phyloP scores from a whole-genome alignment of 1,140 invertebrate genomes.

The Linepithema humile region DNA sequence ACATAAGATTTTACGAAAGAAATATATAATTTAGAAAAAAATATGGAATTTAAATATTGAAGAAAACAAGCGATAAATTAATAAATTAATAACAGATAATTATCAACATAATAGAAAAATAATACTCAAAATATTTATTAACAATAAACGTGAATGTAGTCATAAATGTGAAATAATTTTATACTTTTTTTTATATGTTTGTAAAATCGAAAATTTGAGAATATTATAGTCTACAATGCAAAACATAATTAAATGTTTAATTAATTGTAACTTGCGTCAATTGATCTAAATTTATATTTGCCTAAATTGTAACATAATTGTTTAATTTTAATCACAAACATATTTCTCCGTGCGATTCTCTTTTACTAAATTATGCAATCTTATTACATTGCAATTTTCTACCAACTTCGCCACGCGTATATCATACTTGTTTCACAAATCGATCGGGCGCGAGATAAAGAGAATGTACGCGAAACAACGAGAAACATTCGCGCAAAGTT shows the following conservation, averaged over 20 bases:
- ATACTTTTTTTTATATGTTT: too few species aligned
- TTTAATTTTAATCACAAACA: neutral
- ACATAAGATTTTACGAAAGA: neutral
- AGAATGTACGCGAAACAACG: slow-evolving; percentile 33
- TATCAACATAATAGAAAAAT: neutral
- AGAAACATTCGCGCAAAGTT: slow-evolving; percentile 12
- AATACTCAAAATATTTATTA: neutral
- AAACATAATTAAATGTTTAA: neutral
- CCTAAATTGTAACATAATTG: neutral
- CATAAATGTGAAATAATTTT: neutral
- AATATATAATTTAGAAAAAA: neutral
- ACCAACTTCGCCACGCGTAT: slow-evolving; percentile 8
- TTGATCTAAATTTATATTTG: too few species aligned
- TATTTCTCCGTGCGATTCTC: neutral
- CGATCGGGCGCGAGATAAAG: slow-evolving; percentile 31
- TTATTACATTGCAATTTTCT: slow-evolving; percentile 11
- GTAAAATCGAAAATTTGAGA: neutral
- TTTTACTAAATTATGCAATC: neutral
- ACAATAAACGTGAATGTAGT: neutral
- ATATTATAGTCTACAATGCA: neutral
- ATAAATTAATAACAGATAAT: neutral
- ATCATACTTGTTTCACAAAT: slow-evolving; percentile 19
- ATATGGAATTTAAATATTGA: neutral
- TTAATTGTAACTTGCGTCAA: too few species aligned
- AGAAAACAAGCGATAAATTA: neutral